phyloP scores from a whole-genome alignment of 2,113 vertebrate species.

The Silurus meridionalis region DNA sequence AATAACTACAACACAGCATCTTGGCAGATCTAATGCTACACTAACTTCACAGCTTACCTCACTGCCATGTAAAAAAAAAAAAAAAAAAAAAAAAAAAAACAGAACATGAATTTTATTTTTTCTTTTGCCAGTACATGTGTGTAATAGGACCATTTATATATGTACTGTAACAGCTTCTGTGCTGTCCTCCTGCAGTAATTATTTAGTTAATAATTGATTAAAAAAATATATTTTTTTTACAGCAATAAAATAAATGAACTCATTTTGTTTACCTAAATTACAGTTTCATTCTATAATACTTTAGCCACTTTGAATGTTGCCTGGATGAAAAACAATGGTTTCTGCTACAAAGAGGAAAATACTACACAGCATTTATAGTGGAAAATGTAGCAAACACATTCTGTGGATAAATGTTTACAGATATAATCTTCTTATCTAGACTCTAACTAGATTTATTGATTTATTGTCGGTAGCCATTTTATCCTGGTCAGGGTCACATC shows the following conservation, averaged over 20 bases:
- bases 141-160: neutral
- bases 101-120: neutral
- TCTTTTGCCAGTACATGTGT: neutral
- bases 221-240: too few relatives aligned
- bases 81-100: neutral
- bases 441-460: neutral
- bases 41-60: neutral
- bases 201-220: too few relatives aligned
- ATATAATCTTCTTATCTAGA: neutral
- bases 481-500: neutral
- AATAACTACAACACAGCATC: neutral
- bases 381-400: neutral
- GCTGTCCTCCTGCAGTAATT: neutral
- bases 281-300: too few relatives aligned
- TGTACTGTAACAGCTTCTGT: neutral
- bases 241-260: too few relatives aligned
- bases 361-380: too few relatives aligned
- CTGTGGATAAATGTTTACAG: neutral
- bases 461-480: neutral
- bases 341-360: too few relatives aligned
- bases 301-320: too few relatives aligned
- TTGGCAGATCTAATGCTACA: neutral
- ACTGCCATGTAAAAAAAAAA: neutral
- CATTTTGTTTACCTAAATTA: too few relatives aligned
- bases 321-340: too few relatives aligned